These are phyloP conservation scores for Triplophysa yarkandensis DNA, from an alignment of 2,797 vertebrate species.

Conservation along the genomic window DNA sequence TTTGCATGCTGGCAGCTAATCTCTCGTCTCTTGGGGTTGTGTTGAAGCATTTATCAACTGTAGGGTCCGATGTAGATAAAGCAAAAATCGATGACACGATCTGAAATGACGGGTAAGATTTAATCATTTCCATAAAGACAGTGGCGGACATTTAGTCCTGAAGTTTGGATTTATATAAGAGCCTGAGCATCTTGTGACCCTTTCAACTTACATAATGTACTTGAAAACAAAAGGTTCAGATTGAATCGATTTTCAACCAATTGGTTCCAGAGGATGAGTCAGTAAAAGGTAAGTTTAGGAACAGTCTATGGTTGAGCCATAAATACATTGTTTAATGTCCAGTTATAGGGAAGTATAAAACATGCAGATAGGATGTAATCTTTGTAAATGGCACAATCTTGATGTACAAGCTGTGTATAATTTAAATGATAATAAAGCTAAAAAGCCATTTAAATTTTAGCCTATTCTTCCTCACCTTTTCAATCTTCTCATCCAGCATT, in stretches of 20 bases:
- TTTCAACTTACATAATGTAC: neutral
- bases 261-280: constrained; percentile 13
- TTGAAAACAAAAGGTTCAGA: constrained; percentile 4
- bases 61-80: neutral
- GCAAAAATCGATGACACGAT: neutral
- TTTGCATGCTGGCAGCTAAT: neutral
- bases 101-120: neutral
- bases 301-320: neutral
- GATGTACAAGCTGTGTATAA: neutral
- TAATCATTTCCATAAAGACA: neutral
- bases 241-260: constrained; percentile 10
- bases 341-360: constrained; percentile 32
- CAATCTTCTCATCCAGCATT: constrained; percentile 89
- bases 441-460: constrained; percentile 46
- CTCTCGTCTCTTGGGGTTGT: neutral
- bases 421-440: too few species aligned
- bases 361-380: constrained; percentile 10
- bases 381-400: constrained; percentile 31
- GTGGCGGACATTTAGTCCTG: neutral
- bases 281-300: constrained; percentile 17
- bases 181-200: neutral
- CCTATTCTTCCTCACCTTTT: constrained; percentile 77
- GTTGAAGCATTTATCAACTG: neutral
- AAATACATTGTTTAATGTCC: constrained; percentile 42
- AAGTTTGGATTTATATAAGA: neutral